A percentile compares a stretch with the other conserved stretches of the same genome.
Conservation (phyloP, 2,113 vertebrate species). For the Toxotes jaculatrix region DNA sequence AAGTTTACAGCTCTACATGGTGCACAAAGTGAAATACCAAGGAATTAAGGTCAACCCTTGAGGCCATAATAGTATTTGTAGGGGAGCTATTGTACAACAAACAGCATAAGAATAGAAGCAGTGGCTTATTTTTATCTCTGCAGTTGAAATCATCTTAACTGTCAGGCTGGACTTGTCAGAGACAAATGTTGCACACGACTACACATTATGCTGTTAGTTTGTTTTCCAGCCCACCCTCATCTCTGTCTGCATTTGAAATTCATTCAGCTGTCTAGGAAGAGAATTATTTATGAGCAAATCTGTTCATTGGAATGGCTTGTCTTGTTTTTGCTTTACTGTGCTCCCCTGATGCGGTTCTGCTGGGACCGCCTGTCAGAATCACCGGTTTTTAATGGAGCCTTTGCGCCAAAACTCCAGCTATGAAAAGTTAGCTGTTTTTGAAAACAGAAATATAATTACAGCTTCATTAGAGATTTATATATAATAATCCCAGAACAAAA, state of each 20-base stretch:
- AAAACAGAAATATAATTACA: conserved; percentile 68
- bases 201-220: conserved; percentile 59
- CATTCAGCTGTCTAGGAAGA: conserved; percentile 74
- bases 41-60: conserved; percentile 61
- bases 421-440: conserved; percentile 51
- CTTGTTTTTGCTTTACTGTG: conserved; percentile 73
- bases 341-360: conserved; percentile 68
- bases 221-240: conserved; percentile 72
- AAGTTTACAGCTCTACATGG: conserved; percentile 30
- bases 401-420: conserved; percentile 57
- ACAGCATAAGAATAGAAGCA: conserved; percentile 35
- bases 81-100: conserved; percentile 33
- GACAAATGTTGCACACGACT: conserved; percentile 68
- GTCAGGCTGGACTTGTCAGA: conserved; percentile 55
- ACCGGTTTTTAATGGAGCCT: conserved; percentile 45
- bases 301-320: conserved; percentile 75
- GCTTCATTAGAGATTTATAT: conserved; percentile 61
- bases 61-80: conserved; percentile 48
- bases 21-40: conserved; percentile 51
- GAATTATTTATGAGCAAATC: conserved; percentile 84
- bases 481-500: conserved; percentile 66
- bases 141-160: conserved; percentile 52
- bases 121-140: conserved; percentile 35
- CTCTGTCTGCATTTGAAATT: conserved; percentile 75
- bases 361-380: conserved; percentile 75